phyloP scores from a whole-genome alignment of 2,113 vertebrate genomes.

The Pyxicephalus adspersus region DNA sequence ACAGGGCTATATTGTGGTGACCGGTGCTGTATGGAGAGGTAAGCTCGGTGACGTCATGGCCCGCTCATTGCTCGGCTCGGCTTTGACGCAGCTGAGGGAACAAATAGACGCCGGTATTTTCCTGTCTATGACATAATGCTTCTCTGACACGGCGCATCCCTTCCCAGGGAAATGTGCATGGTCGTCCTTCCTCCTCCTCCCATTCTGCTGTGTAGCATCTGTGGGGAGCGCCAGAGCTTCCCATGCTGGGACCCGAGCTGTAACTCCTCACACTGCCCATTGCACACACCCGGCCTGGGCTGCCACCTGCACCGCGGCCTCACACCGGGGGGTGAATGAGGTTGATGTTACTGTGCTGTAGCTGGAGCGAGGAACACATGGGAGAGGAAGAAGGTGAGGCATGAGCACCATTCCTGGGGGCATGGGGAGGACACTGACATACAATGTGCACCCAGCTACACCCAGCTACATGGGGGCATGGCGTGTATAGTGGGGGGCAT shows the following conservation, averaged over 20 bases:
- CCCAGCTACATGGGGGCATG: too few species aligned
- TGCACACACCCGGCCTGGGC: neutral
- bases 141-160: neutral
- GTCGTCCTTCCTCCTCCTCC: constrained; percentile 49
- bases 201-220: constrained; percentile 46
- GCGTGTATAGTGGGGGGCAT: too few species aligned
- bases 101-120: neutral
- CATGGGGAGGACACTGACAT: too few species aligned
- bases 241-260: constrained; percentile 46
- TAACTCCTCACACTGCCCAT: neutral
- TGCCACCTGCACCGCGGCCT: constrained; percentile 30
- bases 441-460: too few species aligned
- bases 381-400: constrained; percentile 91
- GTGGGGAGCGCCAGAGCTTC: constrained; percentile 18
- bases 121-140: constrained; percentile 35
- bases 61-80: neutral
- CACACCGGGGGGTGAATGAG: constrained; percentile 80
- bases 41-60: neutral
- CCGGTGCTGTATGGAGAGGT: neutral
- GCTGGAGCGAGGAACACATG: constrained; percentile 95
- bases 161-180: constrained; percentile 48
- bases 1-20: neutral
- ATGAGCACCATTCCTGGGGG: too few species aligned
- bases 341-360: constrained; percentile 95
- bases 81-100: neutral